A percentile compares a stretch with the other conserved stretches of the same genome.
Evolutionary conservation across 2,888 invertebrate species (phyloP).

Genomic region (Fragum whitleyi): DNA sequence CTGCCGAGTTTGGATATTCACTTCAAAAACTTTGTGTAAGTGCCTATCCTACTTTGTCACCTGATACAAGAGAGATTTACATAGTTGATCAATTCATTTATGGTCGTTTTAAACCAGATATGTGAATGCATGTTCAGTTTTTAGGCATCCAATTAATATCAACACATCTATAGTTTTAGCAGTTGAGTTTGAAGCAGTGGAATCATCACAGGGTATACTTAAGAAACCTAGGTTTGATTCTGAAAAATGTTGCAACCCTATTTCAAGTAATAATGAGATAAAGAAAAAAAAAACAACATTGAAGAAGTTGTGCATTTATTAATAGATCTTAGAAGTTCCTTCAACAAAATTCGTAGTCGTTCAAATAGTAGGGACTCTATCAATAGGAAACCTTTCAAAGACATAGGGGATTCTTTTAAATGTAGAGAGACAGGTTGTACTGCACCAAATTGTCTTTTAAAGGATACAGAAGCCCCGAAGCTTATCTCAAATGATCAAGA

Average conservation of each 20-base stretch:
- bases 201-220: too few relatives aligned
- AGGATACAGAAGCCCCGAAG: constrained; percentile 25
- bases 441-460: constrained; percentile 11
- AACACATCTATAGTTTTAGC: too few relatives aligned
- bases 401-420: constrained; percentile 26
- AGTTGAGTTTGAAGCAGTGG: too few relatives aligned
- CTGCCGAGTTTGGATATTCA: too few relatives aligned
- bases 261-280: neutral
- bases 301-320: too few relatives aligned
- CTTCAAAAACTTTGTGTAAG: constrained; percentile 32
- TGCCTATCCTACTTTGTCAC: constrained; percentile 24
- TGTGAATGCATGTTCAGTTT: constrained; percentile 43
- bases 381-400: neutral
- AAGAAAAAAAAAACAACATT: constrained; percentile 9
- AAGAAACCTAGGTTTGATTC: constrained; percentile 32
- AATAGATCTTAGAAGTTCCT: neutral
- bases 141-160: constrained; percentile 38
- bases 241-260: too few relatives aligned
- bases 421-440: constrained; percentile 34
- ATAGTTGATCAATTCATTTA: constrained; percentile 33
- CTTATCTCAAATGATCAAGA: too few relatives aligned
- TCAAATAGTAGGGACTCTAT: too few relatives aligned
- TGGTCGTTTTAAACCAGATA: constrained; percentile 34
- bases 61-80: constrained; percentile 35
- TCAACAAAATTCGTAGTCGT: constrained; percentile 19